phyloP scores from a whole-genome alignment of 2,797 vertebrate species.

The Eidolon dupreanum region DNA sequence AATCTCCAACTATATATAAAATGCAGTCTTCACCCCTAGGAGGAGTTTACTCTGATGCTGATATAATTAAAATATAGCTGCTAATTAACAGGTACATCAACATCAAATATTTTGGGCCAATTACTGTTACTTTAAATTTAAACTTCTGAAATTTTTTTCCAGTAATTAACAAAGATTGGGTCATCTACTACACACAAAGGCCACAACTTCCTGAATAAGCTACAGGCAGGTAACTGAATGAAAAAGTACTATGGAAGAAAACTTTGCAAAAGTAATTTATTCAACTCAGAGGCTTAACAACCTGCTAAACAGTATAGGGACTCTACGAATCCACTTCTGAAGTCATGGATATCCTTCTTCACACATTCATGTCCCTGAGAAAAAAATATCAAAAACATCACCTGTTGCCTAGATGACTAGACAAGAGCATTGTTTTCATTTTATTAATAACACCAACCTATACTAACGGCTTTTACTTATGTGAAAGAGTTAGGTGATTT shows the following conservation, averaged over 20 bases:
- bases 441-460: background rate
- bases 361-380: background rate
- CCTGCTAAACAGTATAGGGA: background rate
- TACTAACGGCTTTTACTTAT: constrained; percentile 2
- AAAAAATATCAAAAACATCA: background rate
- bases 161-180: constrained; percentile 31
- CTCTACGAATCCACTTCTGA: background rate
- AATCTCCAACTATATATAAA: background rate
- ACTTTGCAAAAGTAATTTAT: background rate
- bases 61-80: background rate
- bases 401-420: background rate
- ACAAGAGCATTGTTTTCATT: background rate
- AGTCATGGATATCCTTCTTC: background rate
- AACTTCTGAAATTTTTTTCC: background rate
- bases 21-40: background rate
- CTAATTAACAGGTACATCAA: background rate
- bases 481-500: background rate
- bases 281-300: background rate
- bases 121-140: constrained; percentile 26
- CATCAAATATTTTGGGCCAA: background rate
- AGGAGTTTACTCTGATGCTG: background rate
- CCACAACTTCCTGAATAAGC: constrained; percentile 28
- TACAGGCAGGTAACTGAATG: background rate
- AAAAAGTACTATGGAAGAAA: constrained; percentile 34
- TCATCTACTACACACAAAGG: background rate